Conservation (phyloP, 2,888 invertebrate species). For the Cheilosia vernalis region DNA sequence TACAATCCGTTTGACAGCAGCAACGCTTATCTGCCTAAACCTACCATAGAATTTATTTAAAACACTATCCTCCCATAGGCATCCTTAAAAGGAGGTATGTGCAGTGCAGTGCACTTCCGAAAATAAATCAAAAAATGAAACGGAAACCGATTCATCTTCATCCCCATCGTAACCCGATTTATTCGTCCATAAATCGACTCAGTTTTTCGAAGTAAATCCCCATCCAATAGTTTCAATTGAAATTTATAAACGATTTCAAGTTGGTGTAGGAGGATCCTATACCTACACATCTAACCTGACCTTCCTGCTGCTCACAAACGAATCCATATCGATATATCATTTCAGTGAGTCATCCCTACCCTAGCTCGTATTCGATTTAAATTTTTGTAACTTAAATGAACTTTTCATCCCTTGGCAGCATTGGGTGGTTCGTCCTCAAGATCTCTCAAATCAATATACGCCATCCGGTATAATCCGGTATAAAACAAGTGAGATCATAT, state of each 20-base stretch:
- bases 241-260: constrained; percentile 55
- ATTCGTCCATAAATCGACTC: constrained; percentile 54
- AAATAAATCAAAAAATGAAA: not conserved
- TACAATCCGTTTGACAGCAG: no score
- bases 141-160: constrained; percentile 39
- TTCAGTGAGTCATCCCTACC: constrained; percentile 20
- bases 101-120: not conserved
- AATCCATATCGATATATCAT: not conserved
- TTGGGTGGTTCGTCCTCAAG: not conserved
- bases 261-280: constrained; percentile 9
- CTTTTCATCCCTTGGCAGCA: not conserved
- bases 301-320: not conserved
- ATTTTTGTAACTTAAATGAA: not conserved
- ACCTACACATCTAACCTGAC: constrained; percentile 7
- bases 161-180: constrained; percentile 43
- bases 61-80: not conserved
- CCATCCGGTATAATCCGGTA: not conserved
- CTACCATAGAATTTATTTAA: not conserved
- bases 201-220: constrained; percentile 21
- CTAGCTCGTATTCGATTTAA: not conserved
- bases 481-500: constrained; percentile 57
- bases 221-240: constrained; percentile 56
- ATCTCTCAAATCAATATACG: constrained; percentile 26
- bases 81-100: not conserved
- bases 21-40: no score